These are phyloP conservation scores for Diloba caeruleocephala DNA, from an alignment of 2,888 invertebrate genomes.

Conservation along the genomic window DNA sequence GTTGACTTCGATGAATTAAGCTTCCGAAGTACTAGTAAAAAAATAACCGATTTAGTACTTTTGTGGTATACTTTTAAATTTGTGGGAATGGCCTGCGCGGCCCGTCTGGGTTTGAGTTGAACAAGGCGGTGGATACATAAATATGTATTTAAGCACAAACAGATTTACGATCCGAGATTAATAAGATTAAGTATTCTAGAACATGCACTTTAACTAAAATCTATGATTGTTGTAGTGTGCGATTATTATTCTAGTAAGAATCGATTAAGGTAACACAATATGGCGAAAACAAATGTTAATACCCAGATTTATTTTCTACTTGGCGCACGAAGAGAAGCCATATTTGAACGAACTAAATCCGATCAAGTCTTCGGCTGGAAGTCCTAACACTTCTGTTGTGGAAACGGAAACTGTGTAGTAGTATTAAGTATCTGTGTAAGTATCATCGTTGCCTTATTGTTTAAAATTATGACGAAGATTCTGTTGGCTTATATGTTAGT, in stretches of 20 bases:
- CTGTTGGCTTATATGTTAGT: no score
- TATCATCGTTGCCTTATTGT: neutral
- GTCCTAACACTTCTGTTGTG: conserved; percentile 24
- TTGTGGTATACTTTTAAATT: no score
- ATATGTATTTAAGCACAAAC: no score
- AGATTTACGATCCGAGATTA: no score
- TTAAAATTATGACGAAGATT: conserved; percentile 3
- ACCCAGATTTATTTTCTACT: conserved; percentile 14
- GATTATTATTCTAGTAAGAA: conserved; percentile 6
- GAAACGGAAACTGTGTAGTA: conserved; percentile 12
- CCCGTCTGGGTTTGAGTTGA: no score
- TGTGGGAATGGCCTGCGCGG: no score
- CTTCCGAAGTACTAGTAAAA: no score
- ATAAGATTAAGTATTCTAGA: no score
- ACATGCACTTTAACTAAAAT: no score
- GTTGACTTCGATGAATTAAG: no score
- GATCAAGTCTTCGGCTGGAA: conserved; percentile 1
- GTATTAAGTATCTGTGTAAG: neutral
- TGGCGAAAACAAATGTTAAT: conserved; percentile 18
- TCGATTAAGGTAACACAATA: neutral
- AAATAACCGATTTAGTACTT: no score
- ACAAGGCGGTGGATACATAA: no score
- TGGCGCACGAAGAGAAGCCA: conserved; percentile 33
- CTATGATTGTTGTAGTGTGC: conserved; percentile 3
- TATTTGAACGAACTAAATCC: conserved; percentile 13